These are phyloP conservation scores for Thereva unica DNA, from an alignment of 2,888 invertebrate species.

Conservation along the genomic window DNA sequence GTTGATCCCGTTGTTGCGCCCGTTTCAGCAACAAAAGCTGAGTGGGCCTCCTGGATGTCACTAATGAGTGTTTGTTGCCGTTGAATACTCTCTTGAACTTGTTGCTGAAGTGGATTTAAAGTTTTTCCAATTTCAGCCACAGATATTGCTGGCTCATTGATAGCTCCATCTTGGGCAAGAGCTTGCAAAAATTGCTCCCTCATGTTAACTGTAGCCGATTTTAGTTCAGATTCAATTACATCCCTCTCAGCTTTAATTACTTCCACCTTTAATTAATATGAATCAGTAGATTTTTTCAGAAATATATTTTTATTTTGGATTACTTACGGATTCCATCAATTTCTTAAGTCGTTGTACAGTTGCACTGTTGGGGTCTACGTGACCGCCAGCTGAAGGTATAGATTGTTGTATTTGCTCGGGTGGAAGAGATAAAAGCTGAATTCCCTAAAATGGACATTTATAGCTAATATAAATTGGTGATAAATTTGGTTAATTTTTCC, in stretches of 20 bases:
- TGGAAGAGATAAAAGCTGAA: slow-evolving; percentile 79
- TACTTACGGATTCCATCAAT: slow-evolving; percentile 74
- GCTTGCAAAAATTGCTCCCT: slow-evolving; percentile 77
- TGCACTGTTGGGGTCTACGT: slow-evolving; percentile 63
- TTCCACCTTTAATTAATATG: slow-evolving; percentile 67
- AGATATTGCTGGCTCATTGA: slow-evolving; percentile 76
- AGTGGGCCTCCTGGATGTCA: slow-evolving; percentile 66
- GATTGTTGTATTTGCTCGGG: slow-evolving; percentile 70
- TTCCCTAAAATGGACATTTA: slow-evolving; percentile 60
- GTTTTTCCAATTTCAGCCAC: slow-evolving; percentile 72
- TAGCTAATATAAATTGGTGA: not conserved
- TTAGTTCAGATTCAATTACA: slow-evolving; percentile 83
- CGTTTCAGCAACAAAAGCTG: slow-evolving; percentile 61
- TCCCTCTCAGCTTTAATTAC: slow-evolving; percentile 87
- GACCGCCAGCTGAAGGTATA: slow-evolving; percentile 68
- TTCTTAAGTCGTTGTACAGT: slow-evolving; percentile 70
- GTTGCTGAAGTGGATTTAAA: slow-evolving; percentile 77
- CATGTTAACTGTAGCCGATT: slow-evolving; percentile 79
- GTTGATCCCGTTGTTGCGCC: slow-evolving; percentile 69
- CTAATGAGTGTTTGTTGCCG: slow-evolving; percentile 72
- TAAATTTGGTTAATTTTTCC: no score
- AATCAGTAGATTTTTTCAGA: not conserved
- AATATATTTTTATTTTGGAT: not conserved
- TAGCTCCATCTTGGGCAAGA: slow-evolving; percentile 74
- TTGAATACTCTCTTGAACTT: slow-evolving; percentile 74